Conservation (phyloP, 2,888 invertebrate genomes). For the Latrodectus hesperus region DNA sequence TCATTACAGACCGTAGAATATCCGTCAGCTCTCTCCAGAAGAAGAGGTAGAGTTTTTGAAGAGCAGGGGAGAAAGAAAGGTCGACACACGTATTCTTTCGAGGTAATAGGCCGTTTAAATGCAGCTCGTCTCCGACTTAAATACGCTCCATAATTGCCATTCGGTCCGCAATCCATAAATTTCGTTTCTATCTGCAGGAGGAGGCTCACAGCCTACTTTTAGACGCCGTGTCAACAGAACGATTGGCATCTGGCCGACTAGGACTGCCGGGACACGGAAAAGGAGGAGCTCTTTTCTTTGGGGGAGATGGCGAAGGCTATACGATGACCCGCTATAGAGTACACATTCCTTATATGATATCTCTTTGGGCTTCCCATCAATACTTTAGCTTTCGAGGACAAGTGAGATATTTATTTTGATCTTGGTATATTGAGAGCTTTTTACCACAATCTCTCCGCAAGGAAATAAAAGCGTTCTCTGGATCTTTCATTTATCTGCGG, state of each 20-base stretch:
- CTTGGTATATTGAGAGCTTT: not conserved
- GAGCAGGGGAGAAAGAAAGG: conserved; percentile 14
- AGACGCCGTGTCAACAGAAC: conserved; percentile 60
- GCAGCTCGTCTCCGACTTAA: conserved; percentile 63
- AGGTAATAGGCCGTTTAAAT: conserved; percentile 68
- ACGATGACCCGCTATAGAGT: conserved; percentile 41
- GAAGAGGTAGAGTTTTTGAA: conserved; percentile 5
- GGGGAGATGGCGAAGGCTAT: conserved; percentile 18
- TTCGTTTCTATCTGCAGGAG: conserved; percentile 55
- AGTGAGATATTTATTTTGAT: conserved; percentile 51
- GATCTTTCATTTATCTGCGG: too few species aligned
- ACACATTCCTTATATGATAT: conserved; percentile 33
- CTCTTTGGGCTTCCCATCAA: conserved; percentile 37
- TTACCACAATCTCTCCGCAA: too few species aligned
- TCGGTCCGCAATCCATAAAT: conserved; percentile 65
- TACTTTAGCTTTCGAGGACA: conserved; percentile 12
- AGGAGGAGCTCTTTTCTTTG: conserved; percentile 61
- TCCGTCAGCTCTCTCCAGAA: not conserved
- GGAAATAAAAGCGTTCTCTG: too few species aligned
- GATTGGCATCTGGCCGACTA: conserved; percentile 61
- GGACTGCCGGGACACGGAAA: conserved; percentile 57
- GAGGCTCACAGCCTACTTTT: conserved; percentile 39
- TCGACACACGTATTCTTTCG: conserved; percentile 29
- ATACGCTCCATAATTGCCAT: conserved; percentile 64
- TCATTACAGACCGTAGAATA: conserved; percentile 27